Evolutionary conservation across 2,113 vertebrate species (phyloP).

Genomic region (Alligator sinensis): DNA sequence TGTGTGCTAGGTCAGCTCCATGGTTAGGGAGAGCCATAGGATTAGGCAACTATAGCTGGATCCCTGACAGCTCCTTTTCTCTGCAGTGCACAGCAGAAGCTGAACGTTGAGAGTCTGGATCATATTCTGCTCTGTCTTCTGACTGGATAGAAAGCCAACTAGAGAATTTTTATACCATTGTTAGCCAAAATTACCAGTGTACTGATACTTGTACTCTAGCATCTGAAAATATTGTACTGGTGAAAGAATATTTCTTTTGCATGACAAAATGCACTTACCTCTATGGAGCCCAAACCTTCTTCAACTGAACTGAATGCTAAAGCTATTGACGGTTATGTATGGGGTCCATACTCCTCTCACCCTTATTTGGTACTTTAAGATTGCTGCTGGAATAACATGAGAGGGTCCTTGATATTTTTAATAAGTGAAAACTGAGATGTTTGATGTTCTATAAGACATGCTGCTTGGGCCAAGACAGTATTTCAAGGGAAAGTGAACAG

Average conservation of each 20-base stretch:
- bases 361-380: too few relatives aligned
- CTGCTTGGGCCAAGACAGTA: too few relatives aligned
- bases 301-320: background rate
- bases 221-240: background rate
- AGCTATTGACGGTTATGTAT: background rate
- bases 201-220: background rate
- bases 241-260: too few relatives aligned
- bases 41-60: background rate
- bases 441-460: too few relatives aligned
- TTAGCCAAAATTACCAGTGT: background rate
- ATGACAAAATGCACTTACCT: background rate
- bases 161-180: background rate
- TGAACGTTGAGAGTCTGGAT: background rate
- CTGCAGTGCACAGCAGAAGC: background rate
- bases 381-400: too few relatives aligned
- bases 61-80: background rate
- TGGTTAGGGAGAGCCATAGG: background rate
- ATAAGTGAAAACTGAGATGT: too few relatives aligned
- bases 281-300: background rate
- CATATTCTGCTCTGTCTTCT: background rate
- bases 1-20: background rate
- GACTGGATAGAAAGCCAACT: background rate
- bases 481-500: too few relatives aligned
- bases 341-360: background rate
- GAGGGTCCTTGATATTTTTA: too few relatives aligned